phyloP scores from a whole-genome alignment of 2,888 invertebrate species.

The Hirtodrosophila alboralis region DNA sequence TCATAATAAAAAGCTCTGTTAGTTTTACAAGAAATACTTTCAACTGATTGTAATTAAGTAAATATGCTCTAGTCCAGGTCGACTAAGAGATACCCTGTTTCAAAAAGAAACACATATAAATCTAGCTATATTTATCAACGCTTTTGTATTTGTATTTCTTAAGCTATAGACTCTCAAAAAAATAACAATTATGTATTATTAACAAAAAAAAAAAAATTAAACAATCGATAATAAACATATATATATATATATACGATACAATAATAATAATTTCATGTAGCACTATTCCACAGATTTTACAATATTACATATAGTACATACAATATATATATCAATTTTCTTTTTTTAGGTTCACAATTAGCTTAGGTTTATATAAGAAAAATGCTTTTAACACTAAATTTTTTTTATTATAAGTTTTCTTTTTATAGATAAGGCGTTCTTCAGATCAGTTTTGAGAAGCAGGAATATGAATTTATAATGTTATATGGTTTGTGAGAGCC shows the following conservation, averaged over 20 bases:
- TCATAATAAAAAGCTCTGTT: too few relatives aligned
- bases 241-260: constrained; percentile 13
- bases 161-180: too few relatives aligned
- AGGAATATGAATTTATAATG: neutral
- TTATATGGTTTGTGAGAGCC: neutral
- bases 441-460: constrained; percentile 39
- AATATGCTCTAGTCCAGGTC: too few relatives aligned
- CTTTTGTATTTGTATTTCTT: too few relatives aligned
- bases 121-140: too few relatives aligned
- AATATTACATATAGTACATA: constrained; percentile 25
- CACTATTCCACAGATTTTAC: constrained; percentile 24
- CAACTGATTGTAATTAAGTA: too few relatives aligned
- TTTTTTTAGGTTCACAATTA: constrained; percentile 40
- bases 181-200: too few relatives aligned
- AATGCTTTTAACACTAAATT: constrained; percentile 37
- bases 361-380: constrained; percentile 44
- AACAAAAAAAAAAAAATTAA: neutral
- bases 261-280: constrained; percentile 13
- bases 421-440: constrained; percentile 52
- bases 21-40: too few relatives aligned
- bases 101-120: too few relatives aligned
- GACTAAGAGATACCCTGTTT: too few relatives aligned
- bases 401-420: constrained; percentile 1
- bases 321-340: constrained; percentile 19
- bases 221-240: neutral